Percentiles rank a stretch among this genome's conserved stretches.
phyloP scores from a whole-genome alignment of 2,888 invertebrate genomes.

The Ischnus inquisitorius region DNA sequence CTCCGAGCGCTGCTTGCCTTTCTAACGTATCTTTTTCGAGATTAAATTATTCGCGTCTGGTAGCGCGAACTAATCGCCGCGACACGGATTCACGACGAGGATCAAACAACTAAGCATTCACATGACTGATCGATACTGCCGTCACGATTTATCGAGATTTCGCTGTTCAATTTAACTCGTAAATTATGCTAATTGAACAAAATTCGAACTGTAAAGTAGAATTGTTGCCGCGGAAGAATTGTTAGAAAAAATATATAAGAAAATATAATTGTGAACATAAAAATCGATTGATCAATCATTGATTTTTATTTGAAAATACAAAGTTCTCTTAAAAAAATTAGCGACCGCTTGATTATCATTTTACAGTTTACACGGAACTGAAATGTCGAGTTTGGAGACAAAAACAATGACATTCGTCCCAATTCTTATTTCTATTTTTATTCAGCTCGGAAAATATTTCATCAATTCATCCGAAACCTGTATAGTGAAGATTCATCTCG shows the following conservation, averaged over 20 bases:
- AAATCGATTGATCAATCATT: no score
- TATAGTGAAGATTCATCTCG: constrained; percentile 26
- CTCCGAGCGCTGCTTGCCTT: neutral
- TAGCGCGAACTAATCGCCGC: neutral
- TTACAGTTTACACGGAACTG: no score
- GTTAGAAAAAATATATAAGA: neutral
- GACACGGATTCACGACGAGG: neutral
- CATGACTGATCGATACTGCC: neutral
- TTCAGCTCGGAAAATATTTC: constrained; percentile 17
- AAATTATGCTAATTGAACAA: neutral
- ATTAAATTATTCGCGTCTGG: neutral
- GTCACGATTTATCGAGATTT: neutral
- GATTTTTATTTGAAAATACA: no score
- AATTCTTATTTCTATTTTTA: neutral
- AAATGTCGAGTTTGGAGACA: no score
- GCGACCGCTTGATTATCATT: no score
- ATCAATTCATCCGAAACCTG: constrained; percentile 19
- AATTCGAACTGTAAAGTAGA: neutral
- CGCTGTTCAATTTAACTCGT: neutral
- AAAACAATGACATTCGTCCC: no score
- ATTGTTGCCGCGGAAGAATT: neutral
- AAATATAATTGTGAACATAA: neutral
- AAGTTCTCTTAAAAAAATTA: no score
- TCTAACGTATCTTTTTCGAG: neutral
- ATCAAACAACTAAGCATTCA: neutral